These are phyloP conservation scores for Philhelius pedissequus DNA, from an alignment of 2,888 invertebrate genomes.

Conservation along the genomic window DNA sequence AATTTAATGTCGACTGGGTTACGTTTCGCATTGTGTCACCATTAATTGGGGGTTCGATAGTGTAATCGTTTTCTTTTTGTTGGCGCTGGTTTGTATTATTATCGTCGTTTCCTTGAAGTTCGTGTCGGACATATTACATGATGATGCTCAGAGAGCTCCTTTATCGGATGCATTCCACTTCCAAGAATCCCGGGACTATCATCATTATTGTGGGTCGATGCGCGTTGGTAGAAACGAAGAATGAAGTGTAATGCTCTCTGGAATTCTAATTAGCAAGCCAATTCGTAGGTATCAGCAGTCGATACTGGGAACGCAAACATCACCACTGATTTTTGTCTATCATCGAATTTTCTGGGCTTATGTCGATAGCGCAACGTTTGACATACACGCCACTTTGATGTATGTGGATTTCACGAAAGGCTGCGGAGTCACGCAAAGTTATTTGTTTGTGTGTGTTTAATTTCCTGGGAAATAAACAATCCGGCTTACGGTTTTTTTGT, in stretches of 20 bases:
- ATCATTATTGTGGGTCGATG: background rate
- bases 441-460: background rate
- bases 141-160: conserved; percentile 22
- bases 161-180: conserved; percentile 42
- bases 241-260: conserved; percentile 49
- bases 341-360: background rate
- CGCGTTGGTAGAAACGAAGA: background rate
- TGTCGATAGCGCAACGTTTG: background rate
- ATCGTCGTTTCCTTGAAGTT: conserved; percentile 2
- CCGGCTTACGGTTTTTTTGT: background rate
- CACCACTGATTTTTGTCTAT: conserved; percentile 20
- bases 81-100: background rate
- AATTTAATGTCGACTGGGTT: conserved; percentile 19
- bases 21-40: conserved; percentile 22
- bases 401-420: background rate
- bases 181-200: conserved; percentile 26
- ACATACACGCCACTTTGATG: no score
- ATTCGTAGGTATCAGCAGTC: conserved; percentile 3
- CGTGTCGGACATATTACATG: conserved; percentile 2
- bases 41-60: conserved; percentile 39
- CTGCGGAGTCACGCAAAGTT: conserved; percentile 13
- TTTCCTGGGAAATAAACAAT: conserved; percentile 31
- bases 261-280: conserved; percentile 57
- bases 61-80: conserved; percentile 8
- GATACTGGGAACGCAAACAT: conserved; percentile 40